Evolutionary conservation across 2,797 vertebrate species (phyloP).

Genomic region (Epinephelus awoara): DNA sequence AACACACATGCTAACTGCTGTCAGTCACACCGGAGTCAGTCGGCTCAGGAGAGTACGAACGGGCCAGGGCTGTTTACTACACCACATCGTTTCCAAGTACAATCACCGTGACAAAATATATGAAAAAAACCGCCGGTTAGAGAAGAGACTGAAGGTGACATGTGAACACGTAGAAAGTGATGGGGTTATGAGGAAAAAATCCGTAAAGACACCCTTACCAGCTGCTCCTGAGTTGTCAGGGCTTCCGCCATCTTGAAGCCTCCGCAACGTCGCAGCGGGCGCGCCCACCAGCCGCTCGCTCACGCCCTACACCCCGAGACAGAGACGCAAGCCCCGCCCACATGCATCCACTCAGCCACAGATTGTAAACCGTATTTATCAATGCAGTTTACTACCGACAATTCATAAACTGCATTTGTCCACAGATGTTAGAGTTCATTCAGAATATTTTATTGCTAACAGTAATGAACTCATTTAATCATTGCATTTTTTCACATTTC

Average conservation of each 20-base stretch:
- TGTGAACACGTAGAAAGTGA: neutral
- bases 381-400: neutral
- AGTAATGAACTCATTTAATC: neutral
- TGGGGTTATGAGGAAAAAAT: neutral
- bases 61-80: constrained; percentile 68
- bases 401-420: neutral
- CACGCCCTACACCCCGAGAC: constrained; percentile 58
- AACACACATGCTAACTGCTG: constrained; percentile 76
- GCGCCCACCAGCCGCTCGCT: constrained; percentile 80
- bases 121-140: neutral
- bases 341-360: neutral
- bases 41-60: constrained; percentile 55
- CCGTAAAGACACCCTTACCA: constrained; percentile 83
- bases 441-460: neutral
- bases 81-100: neutral
- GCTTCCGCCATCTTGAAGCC: constrained; percentile 93
- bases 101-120: neutral
- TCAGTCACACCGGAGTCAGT: constrained; percentile 76
- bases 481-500: neutral
- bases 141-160: neutral
- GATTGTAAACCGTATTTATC: neutral
- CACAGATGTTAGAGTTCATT: neutral
- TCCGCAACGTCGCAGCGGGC: constrained; percentile 86
- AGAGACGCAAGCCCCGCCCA: constrained; percentile 52
- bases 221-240: constrained; percentile 90